Percentiles rank a stretch among this genome's conserved stretches.
These are phyloP conservation scores for Ochotona princeps DNA, from an alignment of 2,113 vertebrate species.

Conservation along the genomic window DNA sequence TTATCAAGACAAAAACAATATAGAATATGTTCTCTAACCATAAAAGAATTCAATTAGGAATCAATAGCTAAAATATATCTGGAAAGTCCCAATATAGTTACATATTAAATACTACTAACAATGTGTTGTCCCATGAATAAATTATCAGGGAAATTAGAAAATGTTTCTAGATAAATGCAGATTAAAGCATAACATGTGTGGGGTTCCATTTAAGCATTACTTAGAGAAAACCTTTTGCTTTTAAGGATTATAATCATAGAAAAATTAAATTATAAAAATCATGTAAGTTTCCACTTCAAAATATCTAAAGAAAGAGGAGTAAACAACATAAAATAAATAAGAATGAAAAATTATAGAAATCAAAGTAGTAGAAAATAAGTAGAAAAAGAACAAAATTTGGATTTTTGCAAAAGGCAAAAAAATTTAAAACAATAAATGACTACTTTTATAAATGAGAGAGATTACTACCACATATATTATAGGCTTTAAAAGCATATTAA, in stretches of 20 bases:
- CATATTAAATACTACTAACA: neutral
- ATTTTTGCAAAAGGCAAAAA: slow-evolving; percentile 50
- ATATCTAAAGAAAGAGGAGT: slow-evolving; percentile 10
- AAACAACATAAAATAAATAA: slow-evolving; percentile 18
- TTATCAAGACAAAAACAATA: neutral
- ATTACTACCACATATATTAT: neutral
- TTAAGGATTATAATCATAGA: neutral
- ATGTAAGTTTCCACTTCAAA: slow-evolving; percentile 29
- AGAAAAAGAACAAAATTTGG: slow-evolving; percentile 25
- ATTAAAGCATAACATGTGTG: slow-evolving; percentile 34
- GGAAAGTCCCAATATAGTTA: neutral
- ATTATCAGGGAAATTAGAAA: slow-evolving; percentile 22
- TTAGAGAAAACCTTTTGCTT: slow-evolving; percentile 24
- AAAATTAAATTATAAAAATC: slow-evolving; percentile 17
- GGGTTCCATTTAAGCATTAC: neutral
- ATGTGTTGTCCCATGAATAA: slow-evolving; percentile 2
- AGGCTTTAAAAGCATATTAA: slow-evolving; percentile 52
- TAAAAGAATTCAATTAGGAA: slow-evolving; percentile 42
- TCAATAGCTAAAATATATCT: neutral
- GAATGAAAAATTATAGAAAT: slow-evolving; percentile 12
- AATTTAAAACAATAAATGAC: neutral
- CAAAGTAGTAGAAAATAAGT: slow-evolving; percentile 21
- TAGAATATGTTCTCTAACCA: neutral
- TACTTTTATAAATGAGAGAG: slow-evolving; percentile 25
- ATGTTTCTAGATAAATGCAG: slow-evolving; percentile 45